A percentile compares a stretch with the other conserved stretches of the same genome.
Conservation (phyloP, 2,888 invertebrate genomes). For the Parelbella ahira region DNA sequence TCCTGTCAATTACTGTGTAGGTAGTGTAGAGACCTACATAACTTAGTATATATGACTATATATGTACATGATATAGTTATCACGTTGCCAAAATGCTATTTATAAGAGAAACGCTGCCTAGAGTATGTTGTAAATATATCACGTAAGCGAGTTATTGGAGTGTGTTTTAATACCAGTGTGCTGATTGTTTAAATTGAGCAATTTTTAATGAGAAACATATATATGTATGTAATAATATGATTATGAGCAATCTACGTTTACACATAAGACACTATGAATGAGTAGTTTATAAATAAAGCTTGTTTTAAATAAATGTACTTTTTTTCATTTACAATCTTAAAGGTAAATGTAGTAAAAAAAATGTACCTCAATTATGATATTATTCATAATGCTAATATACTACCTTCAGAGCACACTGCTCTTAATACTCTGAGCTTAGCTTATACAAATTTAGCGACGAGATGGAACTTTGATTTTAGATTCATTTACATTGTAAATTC, state of each 20-base stretch:
- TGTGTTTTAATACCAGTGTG: conserved; percentile 62
- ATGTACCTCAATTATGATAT: too few species aligned
- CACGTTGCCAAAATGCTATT: conserved; percentile 75
- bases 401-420: too few species aligned
- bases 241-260: conserved; percentile 18
- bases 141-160: conserved; percentile 59
- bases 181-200: conserved; percentile 51
- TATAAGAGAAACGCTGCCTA: conserved; percentile 64
- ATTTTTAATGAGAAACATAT: conserved; percentile 42
- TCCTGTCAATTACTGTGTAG: conserved; percentile 72
- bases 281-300: conserved; percentile 74
- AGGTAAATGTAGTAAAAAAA: too few species aligned
- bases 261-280: conserved; percentile 44
- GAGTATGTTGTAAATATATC: conserved; percentile 72
- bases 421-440: too few species aligned
- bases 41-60: conserved; percentile 33
- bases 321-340: not conserved
- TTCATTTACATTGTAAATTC: too few species aligned
- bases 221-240: too few species aligned
- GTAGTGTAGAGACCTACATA: conserved; percentile 30
- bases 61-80: conserved; percentile 68
- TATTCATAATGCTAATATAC: too few species aligned
- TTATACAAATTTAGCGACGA: too few species aligned
- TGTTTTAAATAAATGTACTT: conserved; percentile 58
- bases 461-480: too few species aligned